A percentile compares a stretch with the other conserved stretches of the same genome.
These are phyloP conservation scores for Beris morrisii DNA, from an alignment of 2,888 invertebrate species.

Conservation along the genomic window DNA sequence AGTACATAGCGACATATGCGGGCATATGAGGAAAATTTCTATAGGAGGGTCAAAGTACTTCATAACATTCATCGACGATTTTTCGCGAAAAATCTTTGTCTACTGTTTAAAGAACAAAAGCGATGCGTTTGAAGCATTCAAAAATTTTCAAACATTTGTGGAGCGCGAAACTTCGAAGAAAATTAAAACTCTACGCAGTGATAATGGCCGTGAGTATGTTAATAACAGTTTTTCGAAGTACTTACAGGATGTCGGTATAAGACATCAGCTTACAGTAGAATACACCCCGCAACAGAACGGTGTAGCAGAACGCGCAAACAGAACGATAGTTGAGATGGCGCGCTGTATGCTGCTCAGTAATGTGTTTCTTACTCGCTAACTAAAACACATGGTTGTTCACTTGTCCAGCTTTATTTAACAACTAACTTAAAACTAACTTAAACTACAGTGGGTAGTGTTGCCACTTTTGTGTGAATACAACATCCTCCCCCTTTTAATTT, in stretches of 20 bases:
- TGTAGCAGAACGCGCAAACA: constrained; percentile 37
- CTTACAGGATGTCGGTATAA: constrained; percentile 33
- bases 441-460: no score
- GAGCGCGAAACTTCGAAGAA: constrained; percentile 37
- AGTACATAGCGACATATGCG: constrained; percentile 38
- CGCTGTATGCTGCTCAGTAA: constrained; percentile 44
- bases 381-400: no score
- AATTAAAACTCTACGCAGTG: constrained; percentile 33
- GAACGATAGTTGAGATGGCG: constrained; percentile 43
- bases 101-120: constrained; percentile 39
- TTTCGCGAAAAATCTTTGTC: constrained; percentile 31
- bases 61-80: constrained; percentile 40
- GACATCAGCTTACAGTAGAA: constrained; percentile 25
- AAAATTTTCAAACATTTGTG: constrained; percentile 35
- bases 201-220: constrained; percentile 37
- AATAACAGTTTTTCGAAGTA: constrained; percentile 22
- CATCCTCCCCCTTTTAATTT: no score
- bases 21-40: constrained; percentile 36
- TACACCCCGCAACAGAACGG: constrained; percentile 40
- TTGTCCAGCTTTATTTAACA: no score
- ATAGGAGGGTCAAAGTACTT: constrained; percentile 37
- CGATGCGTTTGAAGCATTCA: constrained; percentile 38
- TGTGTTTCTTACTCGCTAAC: no score
- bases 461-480: no score
- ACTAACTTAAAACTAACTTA: no score